Percentiles rank a stretch among this genome's conserved stretches.
These are phyloP conservation scores for Lysandra coridon DNA, from an alignment of 2,888 invertebrate species.

Conservation along the genomic window DNA sequence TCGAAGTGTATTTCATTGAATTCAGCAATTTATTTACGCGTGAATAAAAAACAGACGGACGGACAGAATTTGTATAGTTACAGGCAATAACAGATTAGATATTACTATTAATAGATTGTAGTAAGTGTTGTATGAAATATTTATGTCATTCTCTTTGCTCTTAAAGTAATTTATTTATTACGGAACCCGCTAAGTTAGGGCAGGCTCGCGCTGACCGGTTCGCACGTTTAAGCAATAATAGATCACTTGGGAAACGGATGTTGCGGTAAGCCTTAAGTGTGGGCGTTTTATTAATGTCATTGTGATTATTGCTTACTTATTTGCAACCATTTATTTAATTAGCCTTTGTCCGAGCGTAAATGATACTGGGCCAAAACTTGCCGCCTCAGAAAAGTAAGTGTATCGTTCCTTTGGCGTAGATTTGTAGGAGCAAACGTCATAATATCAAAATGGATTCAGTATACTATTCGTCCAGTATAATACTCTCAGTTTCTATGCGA, in stretches of 20 bases:
- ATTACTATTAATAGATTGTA: no score
- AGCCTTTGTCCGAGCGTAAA: not conserved
- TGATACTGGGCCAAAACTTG: no score
- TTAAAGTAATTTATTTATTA: not conserved
- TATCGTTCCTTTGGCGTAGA: no score
- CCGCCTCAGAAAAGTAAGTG: no score
- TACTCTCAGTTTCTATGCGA: no score
- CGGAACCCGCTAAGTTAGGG: not conserved
- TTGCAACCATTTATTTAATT: conserved; percentile 12
- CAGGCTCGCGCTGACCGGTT: conserved; percentile 8
- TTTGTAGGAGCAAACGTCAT: no score
- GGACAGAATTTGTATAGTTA: no score
- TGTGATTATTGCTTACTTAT: not conserved
- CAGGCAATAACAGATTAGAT: no score
- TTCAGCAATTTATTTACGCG: not conserved
- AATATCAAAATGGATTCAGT: no score
- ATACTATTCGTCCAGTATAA: no score
- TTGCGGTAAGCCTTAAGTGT: conserved; percentile 20
- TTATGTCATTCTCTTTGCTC: not conserved
- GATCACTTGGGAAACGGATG: conserved; percentile 25
- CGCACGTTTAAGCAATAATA: conserved; percentile 13
- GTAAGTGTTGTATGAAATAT: no score
- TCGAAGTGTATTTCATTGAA: no score
- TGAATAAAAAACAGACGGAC: not conserved
- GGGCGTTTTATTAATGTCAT: conserved; percentile 22